A percentile compares a stretch with the other conserved stretches of the same genome.
These are phyloP conservation scores for Phaethon lepturus DNA, from an alignment of 2,113 vertebrate genomes.

Conservation along the genomic window DNA sequence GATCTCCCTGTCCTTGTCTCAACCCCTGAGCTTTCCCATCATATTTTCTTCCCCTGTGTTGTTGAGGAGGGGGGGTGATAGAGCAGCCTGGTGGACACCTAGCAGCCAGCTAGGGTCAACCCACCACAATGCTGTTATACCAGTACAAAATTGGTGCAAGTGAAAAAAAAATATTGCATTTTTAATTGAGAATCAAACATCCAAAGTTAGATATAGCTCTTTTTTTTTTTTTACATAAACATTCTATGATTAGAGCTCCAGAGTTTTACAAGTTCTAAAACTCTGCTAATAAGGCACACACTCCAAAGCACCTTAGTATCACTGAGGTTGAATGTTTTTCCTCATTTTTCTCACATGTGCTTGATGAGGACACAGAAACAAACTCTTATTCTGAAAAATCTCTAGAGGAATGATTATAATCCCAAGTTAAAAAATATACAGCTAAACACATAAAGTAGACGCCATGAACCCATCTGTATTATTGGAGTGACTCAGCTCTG, in stretches of 20 bases:
- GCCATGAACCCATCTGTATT: background rate
- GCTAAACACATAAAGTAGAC: background rate
- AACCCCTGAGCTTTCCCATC: background rate
- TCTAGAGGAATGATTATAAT: background rate
- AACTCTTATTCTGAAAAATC: background rate
- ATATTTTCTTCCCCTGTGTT: background rate
- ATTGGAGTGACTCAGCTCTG: background rate
- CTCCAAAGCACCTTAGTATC: background rate
- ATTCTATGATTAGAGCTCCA: background rate
- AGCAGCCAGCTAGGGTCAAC: background rate
- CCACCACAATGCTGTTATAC: background rate
- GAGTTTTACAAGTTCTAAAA: background rate
- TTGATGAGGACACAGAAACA: background rate
- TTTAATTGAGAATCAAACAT: background rate
- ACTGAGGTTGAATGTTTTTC: background rate
- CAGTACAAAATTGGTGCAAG: accelerated
- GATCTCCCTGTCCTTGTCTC: background rate
- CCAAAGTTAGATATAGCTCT: background rate
- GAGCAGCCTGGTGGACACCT: background rate
- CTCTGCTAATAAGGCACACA: background rate
- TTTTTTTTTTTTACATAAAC: background rate
- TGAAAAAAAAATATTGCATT: background rate
- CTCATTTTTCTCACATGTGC: background rate
- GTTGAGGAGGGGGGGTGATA: background rate
- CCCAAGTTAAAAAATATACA: background rate